Evolutionary conservation across 2,113 vertebrate genomes (phyloP), one percentile per base, ranked within the genome.

Genomic region (Petrocephalus zakoni): DNA sequence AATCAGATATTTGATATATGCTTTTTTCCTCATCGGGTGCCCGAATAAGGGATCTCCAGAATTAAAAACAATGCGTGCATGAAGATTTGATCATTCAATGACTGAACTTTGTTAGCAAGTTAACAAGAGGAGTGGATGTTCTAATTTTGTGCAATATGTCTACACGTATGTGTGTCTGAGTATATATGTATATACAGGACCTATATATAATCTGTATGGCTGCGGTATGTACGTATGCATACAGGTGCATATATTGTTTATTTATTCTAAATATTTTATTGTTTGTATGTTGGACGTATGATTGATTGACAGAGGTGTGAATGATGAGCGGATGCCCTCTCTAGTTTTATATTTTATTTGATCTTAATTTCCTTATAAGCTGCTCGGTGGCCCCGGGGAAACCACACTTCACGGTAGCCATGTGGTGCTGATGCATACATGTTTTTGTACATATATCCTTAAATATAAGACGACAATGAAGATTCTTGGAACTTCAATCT

Each of bases 91-190:
- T 78, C 34, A 78, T 19, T 78, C 72, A 78, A 19, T 42, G 72
- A 17, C 29, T 78, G 72, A 78, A 78, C 72, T 78, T 78, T 78
- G 72, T 78, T 78, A 78, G 37, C 72, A 78, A 78, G 61, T 68
- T 68, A n/a, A 68, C 61, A 68, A 68, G 9, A 29, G 61, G n/a
- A 68, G 61, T 29, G 29, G 58, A 64, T 64, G 25, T 68, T 29
- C n/a, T 68, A 68, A n/a, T 29, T 8, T 64, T 64, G n/a, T 64
- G 58, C 58, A 64, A 64, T 64, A 64, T 11, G 58, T 64, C 47
- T 49, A 49, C 8, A 49, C 47, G 47, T 49, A 49, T 49, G 47
- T 47, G 5, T 49, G 47, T 49, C 47, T 49, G n/a, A 25, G 22
- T 64, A 22, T 64, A 10, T 25, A 49, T 49, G 47, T 49, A 11